These are phyloP conservation scores for Tetragonula carbonaria DNA, from an alignment of 2,888 invertebrate genomes.

Conservation along the genomic window DNA sequence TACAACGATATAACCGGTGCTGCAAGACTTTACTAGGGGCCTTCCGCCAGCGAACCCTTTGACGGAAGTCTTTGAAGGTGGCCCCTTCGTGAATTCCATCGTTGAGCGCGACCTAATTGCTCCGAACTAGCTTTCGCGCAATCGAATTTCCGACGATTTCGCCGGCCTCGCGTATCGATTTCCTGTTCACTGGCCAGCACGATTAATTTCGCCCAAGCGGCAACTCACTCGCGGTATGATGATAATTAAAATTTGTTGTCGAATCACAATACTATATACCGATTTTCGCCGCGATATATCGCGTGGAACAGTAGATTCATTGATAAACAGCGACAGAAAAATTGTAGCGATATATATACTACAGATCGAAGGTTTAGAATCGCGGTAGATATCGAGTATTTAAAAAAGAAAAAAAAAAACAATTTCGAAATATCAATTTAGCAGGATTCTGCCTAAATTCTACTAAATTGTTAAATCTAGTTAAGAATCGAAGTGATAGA, in stretches of 20 bases:
- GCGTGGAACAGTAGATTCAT: no score
- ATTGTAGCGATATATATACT: neutral
- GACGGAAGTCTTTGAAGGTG: slow-evolving; percentile 34
- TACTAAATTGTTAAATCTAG: neutral
- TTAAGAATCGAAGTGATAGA: neutral
- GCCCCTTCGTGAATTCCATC: slow-evolving; percentile 37
- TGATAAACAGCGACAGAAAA: neutral
- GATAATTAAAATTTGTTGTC: slow-evolving; percentile 80
- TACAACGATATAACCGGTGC: slow-evolving; percentile 3
- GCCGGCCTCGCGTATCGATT: slow-evolving; percentile 44
- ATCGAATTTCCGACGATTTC: slow-evolving; percentile 54
- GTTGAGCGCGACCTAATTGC: slow-evolving; percentile 34
- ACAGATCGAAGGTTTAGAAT: neutral
- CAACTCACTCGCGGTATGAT: slow-evolving; percentile 72
- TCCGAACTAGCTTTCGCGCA: slow-evolving; percentile 31
- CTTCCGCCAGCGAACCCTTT: slow-evolving; percentile 16
- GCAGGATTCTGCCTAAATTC: no score
- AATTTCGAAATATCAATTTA: no score
- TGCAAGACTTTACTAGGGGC: neutral
- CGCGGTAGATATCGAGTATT: neutral
- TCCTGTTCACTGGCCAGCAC: slow-evolving; percentile 43
- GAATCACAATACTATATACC: slow-evolving; percentile 70
- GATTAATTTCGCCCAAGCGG: slow-evolving; percentile 74
- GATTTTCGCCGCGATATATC: slow-evolving; percentile 10
- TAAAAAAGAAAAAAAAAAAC: neutral